Base-by-base conservation (phyloP, 1,140 invertebrate species). In the roundworm (Caenorhabditis elegans) region DNA sequence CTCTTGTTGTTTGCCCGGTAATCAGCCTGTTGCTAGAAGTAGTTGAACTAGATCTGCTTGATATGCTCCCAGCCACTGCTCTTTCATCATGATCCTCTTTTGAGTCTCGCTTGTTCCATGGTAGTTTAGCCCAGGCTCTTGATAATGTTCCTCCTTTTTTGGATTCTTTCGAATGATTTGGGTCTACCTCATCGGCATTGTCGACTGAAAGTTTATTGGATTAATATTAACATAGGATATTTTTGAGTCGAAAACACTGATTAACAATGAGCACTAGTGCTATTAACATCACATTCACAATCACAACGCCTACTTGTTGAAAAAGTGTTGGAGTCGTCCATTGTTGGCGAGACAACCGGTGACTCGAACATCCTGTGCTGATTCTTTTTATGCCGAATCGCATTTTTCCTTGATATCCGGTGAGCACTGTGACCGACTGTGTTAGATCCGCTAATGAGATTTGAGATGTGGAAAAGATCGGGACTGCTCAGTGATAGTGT, bases 301-400 rank as follows among this genome's bases (percentile, higher is more conserved):
- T 70, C 60, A 70, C 60, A 70, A 70, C 60, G 39, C 60, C 60
- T 70, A 70, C 60, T 70, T 70, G 19, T 70, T 26, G 60, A 31
- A 70, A 70, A 70, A 19, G n/a, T 6, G n/a, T 39, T 39, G 34
- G 19, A 10, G 34, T 24, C 34, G n/a, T 70, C 60, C 5, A 11
- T 11, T 2, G 31, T 43, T 8, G 60, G 60, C 3, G 60, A 70
- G n/a, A 43, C 11, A 17, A 70, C 10, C 36, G 13, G 31, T 3
- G 60, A 6, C 36, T 70, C 60, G 22, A 31, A 22, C 1, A 11
- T 43, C 6, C 43, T 65, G 3, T 26, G 60, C 19, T 39, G 60
- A 5, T 31, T 43, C 34, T 70, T 70, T 43, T 65, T 65, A 15
- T 17, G 8, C 22, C 60, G 17, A 39, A 70, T 70, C 11, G 60